These are phyloP conservation scores for Megastigmus dorsalis DNA, from an alignment of 2,888 invertebrate species.

Conservation along the genomic window DNA sequence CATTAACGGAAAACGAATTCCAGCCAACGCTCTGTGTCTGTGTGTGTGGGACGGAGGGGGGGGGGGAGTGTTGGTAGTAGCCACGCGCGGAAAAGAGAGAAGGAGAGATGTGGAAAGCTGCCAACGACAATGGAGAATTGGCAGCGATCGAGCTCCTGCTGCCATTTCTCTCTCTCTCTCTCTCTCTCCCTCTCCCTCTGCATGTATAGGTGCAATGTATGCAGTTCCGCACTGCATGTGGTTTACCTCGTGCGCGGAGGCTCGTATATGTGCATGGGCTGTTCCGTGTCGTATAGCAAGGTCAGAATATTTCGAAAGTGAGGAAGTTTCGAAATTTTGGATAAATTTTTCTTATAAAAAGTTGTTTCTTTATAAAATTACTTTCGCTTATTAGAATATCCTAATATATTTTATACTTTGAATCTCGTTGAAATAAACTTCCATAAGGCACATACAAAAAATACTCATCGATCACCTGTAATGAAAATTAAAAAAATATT, in stretches of 20 bases:
- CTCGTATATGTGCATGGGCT: not conserved
- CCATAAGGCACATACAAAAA: too few species aligned
- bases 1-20: conserved; percentile 54
- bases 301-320: not conserved
- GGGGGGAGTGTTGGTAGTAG: not conserved
- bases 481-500: too few species aligned
- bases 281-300: not conserved
- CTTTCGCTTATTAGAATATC: too few species aligned
- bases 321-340: too few species aligned
- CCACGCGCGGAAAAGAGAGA: not conserved
- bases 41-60: not conserved
- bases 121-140: conserved; percentile 70
- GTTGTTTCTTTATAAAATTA: too few species aligned
- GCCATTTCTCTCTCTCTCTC: not conserved
- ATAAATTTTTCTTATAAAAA: too few species aligned
- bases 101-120: conserved; percentile 63
- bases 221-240: conserved; percentile 46
- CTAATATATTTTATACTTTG: too few species aligned
- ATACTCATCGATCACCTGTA: too few species aligned
- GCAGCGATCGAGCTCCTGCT: conserved; percentile 64
- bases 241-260: conserved; percentile 11
- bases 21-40: conserved; percentile 33
- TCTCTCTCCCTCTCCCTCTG: too few species aligned
- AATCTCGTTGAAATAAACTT: too few species aligned
- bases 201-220: too few species aligned